Evolutionary conservation across 2,113 vertebrate genomes (phyloP).

Genomic region (Mastomys natalensis): DNA sequence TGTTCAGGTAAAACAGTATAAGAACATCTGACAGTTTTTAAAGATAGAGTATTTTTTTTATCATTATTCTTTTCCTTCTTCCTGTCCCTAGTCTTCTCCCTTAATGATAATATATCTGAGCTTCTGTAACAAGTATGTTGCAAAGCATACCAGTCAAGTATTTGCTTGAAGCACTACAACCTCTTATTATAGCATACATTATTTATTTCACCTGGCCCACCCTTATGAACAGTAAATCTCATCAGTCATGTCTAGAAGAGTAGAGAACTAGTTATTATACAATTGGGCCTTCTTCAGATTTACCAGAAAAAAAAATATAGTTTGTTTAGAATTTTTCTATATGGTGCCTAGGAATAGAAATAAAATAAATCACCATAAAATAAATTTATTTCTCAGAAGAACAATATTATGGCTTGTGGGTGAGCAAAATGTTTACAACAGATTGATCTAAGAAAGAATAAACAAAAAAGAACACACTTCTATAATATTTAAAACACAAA

Average conservation of each 20-base stretch:
- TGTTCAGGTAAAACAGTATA: constrained; percentile 1
- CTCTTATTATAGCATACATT: background rate
- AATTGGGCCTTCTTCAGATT: background rate
- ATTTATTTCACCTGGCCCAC: background rate
- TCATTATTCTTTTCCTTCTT: background rate
- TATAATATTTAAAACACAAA: constrained; percentile 41
- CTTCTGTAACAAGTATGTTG: background rate
- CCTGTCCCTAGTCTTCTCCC: background rate
- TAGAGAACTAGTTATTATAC: background rate
- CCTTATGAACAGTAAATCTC: background rate
- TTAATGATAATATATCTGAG: background rate
- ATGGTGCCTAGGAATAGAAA: background rate
- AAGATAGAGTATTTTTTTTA: constrained; percentile 22
- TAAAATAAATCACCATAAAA: constrained; percentile 55
- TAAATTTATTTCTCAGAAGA: constrained; percentile 35
- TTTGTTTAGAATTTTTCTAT: constrained; percentile 7
- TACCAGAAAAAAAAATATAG: constrained; percentile 18
- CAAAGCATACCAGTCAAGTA: background rate
- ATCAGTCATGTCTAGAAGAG: background rate
- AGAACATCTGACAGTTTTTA: background rate
- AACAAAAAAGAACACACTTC: constrained; percentile 14
- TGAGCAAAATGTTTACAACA: background rate
- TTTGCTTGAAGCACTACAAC: background rate
- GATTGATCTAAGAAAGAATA: constrained; percentile 51
- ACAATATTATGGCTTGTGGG: background rate